phyloP scores from a whole-genome alignment of 2,888 invertebrate genomes.

The Nasonia oneida region DNA sequence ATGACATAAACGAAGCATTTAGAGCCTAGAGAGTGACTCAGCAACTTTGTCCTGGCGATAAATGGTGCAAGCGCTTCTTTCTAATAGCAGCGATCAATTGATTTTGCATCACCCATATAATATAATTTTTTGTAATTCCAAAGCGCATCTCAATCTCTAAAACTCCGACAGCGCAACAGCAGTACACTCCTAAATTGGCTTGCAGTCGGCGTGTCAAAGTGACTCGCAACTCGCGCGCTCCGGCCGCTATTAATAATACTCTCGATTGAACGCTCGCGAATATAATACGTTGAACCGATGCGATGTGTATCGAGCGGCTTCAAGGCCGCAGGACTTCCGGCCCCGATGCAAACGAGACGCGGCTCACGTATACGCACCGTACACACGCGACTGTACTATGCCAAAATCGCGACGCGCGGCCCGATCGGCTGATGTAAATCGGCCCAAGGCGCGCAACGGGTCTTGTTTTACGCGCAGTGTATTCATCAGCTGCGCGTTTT shows the following conservation, averaged over 20 bases:
- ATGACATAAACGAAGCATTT: constrained; percentile 35
- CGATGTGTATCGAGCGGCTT: constrained; percentile 13
- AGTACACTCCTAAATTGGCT: background rate
- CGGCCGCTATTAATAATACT: constrained; percentile 29
- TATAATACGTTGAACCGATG: constrained; percentile 42
- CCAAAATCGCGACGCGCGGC: background rate
- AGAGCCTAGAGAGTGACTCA: constrained; percentile 17
- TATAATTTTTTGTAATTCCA: background rate
- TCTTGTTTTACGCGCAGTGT: background rate
- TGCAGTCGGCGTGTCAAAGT: constrained; percentile 19
- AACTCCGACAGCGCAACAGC: no score
- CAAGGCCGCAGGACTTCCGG: constrained; percentile 48
- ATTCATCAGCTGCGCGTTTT: background rate
- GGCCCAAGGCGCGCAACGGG: background rate
- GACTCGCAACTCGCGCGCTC: background rate
- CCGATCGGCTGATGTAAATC: background rate
- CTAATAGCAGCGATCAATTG: background rate
- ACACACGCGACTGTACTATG: background rate
- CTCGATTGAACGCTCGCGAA: constrained; percentile 24
- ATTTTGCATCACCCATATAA: background rate
- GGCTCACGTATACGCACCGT: background rate
- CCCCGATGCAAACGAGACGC: constrained; percentile 1
- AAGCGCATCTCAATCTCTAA: no score
- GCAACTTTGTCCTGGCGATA: background rate
- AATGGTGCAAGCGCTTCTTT: background rate